These are phyloP conservation scores for Drosophila nigromelanica DNA, from an alignment of 1,140 invertebrate species.

Conservation along the genomic window DNA sequence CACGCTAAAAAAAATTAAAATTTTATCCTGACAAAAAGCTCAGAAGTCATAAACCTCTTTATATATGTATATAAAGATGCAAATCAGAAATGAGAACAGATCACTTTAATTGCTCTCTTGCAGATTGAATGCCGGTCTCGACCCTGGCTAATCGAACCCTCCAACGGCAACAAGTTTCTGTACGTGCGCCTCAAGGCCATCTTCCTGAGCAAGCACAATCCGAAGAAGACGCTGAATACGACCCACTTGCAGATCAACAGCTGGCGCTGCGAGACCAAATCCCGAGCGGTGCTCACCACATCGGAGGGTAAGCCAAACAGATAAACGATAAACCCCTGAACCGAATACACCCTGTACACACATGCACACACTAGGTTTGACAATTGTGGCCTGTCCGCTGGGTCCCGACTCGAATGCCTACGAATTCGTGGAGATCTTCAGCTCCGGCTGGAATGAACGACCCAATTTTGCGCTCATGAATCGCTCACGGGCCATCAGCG, in stretches of 20 bases:
- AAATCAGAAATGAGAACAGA: too few relatives aligned
- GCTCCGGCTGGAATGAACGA: conserved; percentile 90
- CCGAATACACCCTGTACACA: background rate
- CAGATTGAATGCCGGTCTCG: conserved; percentile 90
- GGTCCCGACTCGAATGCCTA: conserved; percentile 73
- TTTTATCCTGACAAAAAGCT: too few relatives aligned
- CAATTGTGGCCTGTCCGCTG: conserved; percentile 80
- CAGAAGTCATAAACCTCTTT: too few relatives aligned
- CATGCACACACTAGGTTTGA: conserved; percentile 57
- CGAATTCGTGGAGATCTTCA: conserved; percentile 89
- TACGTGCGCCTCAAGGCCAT: conserved; percentile 81
- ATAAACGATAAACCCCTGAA: background rate
- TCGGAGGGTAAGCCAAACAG: conserved; percentile 65
- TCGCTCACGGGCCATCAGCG: conserved; percentile 88
- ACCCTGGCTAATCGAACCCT: conserved; percentile 92
- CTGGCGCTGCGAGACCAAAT: conserved; percentile 80
- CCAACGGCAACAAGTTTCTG: conserved; percentile 85
- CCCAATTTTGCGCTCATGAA: conserved; percentile 76
- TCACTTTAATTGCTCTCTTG: too few relatives aligned
- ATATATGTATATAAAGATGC: too few relatives aligned
- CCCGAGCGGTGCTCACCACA: conserved; percentile 78
- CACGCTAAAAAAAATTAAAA: too few relatives aligned
- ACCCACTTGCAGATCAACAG: conserved; percentile 55
- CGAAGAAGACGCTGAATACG: conserved; percentile 68
- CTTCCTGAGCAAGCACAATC: conserved; percentile 82